Evolutionary conservation across 2,888 invertebrate species (phyloP), one percentile per base, ranked within the genome.

Genomic region (Digitonthophagus gazella): DNA sequence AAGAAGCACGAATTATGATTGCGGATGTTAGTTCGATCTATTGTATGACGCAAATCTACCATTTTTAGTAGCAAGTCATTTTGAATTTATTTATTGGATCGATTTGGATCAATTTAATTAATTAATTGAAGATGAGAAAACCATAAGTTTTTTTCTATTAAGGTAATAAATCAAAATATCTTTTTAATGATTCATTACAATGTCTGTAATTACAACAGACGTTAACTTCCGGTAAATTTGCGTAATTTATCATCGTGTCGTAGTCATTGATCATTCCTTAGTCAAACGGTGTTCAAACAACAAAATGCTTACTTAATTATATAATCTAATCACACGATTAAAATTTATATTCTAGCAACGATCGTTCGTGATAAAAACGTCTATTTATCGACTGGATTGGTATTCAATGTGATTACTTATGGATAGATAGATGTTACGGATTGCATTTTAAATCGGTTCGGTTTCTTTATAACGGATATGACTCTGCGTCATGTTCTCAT

Each of bases 281-380:
- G 8, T 2, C 28, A 44, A 44, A 44, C 28, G 28, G 28, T 44
- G 28, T 44, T 11, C 61, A 19, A 18, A 61, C 61, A 61, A 61
- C 61, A 61, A 61, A n/a, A 61, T 61, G 20, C 20, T 19, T 61
- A 20, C 16, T 61, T 61, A 61, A 61, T 61, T 61, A 61, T 61
- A 20, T 61, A 61, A 18, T 61, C 61, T 19, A 61, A 61, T 61
- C 61, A 61, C 61, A 61, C 61, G 20, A 61, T 61, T 61, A 61
- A 20, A 19, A 19, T 61, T 19, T 18, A 19, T 61, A 61, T 16
- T 16, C 18, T 6, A 19, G 6, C 61, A 19, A 20, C 18, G 18
- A 61, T 18, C 28, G 28, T 44, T 44, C 28, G 11, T 11, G 28
- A 44, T 44, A 44, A 44, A 44, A 44, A 44, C 28, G 28, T 44